Evolutionary conservation across 2,113 vertebrate species (phyloP), one percentile per base, ranked within the genome.

Genomic region (Leucopsar rothschildi): DNA sequence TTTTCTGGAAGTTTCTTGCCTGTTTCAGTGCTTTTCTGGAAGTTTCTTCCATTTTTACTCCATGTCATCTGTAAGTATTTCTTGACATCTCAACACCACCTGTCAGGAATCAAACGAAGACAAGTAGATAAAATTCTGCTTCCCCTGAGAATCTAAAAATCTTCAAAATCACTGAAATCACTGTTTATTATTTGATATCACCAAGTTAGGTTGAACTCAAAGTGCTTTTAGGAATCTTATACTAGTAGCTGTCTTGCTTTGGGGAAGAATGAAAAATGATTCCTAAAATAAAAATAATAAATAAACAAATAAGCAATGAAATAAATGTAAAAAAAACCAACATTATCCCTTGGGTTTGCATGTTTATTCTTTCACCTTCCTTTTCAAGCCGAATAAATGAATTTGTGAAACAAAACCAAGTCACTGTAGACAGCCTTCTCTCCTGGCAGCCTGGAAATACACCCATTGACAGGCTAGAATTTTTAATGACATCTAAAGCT

Each of bases 51-150:
- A 10, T 55, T 86, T 82, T 75, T 56, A 1, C 11, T 24, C 31
- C 1, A 0, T 49, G 21, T 49, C 10, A 18, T 27, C 35, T 31
- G 1, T 15, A 37, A 64, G 7, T 40, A 37, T 42, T 75, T 29
- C 12, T 29, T 70, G 31, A 15, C 7, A 27, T 18, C 23, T 37
- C 50, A 82, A 24, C 19, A 75, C 6, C 6, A 15, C 20, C 11
- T 44, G 11, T 13, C 45, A 70, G 52, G 25, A 55, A 19, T 52
- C 40, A 79, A n/a, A 35, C 0, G 0, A 79, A 83, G 20, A 20
- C 12, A 39, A 42, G 7, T 0, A 47, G 45, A 31, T 31, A 61
- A 75, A 37, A 53, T 61, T 82, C 52, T 35, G 13, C n/a, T 60
- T 65, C 29, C 11, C 9, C 18, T 25, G 39, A 65, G 28, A 45